phyloP scores from a whole-genome alignment of 2,113 vertebrate genomes.

The Nesoenas mayeri region DNA sequence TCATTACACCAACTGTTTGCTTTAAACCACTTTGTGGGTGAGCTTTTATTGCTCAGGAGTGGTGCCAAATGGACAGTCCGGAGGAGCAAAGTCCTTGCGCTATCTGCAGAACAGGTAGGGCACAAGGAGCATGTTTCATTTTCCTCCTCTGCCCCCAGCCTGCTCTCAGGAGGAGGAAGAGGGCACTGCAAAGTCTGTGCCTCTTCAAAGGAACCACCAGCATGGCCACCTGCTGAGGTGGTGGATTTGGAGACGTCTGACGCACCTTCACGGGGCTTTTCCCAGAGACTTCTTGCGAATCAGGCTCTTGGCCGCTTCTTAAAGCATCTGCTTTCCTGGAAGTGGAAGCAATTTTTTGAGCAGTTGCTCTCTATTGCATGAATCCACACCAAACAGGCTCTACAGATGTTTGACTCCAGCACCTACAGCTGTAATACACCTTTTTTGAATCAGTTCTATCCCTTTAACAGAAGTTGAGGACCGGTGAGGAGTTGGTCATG shows the following conservation, averaged over 20 bases:
- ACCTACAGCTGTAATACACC: neutral
- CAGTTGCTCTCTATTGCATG: neutral
- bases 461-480: neutral
- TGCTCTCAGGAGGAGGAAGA: neutral
- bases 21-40: conserved; percentile 31
- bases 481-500: neutral
- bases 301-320: neutral
- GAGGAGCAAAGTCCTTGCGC: conserved; percentile 28
- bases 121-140: neutral
- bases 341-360: neutral
- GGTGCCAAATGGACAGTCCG: conserved; percentile 38
- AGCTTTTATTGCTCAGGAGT: conserved; percentile 58
- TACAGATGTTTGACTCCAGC: neutral
- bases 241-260: neutral
- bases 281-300: neutral
- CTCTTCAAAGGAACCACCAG: neutral
- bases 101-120: conserved; percentile 5
- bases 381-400: neutral
- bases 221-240: neutral
- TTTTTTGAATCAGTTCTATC: neutral
- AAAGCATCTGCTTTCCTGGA: neutral
- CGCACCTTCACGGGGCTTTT: fast-evolving
- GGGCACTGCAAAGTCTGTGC: neutral
- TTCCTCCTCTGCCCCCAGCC: neutral
- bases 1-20: conserved; percentile 40